phyloP scores from a whole-genome alignment of 1,140 invertebrate genomes.

The Caenorhabditis remanei region DNA sequence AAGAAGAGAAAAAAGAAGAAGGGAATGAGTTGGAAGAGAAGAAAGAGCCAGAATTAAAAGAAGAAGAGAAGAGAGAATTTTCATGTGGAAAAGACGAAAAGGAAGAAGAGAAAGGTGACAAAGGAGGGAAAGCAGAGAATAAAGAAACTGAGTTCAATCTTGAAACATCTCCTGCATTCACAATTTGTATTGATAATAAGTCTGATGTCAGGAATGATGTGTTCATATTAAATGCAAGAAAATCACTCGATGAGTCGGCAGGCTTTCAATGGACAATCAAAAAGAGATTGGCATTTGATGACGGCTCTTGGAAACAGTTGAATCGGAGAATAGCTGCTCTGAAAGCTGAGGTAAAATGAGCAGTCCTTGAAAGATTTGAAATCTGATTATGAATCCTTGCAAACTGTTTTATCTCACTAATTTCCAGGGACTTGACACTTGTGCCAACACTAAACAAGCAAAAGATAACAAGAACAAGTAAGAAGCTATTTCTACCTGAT shows the following conservation, averaged over 20 bases:
- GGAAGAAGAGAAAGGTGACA: neutral
- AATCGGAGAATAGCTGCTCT: neutral
- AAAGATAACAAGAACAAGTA: conserved; percentile 2
- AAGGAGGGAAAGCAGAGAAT: neutral
- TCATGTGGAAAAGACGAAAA: conserved; percentile 7
- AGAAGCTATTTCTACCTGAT: neutral
- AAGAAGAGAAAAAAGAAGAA: too few species aligned
- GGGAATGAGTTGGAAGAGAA: neutral
- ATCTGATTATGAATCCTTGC: neutral
- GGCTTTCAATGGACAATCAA: conserved; percentile 27
- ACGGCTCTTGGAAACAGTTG: conserved; percentile 39
- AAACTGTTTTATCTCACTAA: neutral
- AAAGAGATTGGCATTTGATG: conserved; percentile 35
- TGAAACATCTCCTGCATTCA: neutral
- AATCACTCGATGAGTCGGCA: neutral
- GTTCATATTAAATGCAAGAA: neutral
- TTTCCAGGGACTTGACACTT: conserved; percentile 18
- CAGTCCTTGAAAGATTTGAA: neutral
- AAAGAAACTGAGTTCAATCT: neutral
- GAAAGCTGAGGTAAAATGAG: conserved; percentile 22
- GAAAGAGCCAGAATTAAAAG: neutral
- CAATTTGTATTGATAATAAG: neutral
- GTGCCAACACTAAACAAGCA: neutral
- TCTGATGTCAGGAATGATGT: neutral
- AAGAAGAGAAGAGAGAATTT: neutral